Evolutionary conservation across 2,113 vertebrate genomes (phyloP).

Genomic region (Theristicus caerulescens): DNA sequence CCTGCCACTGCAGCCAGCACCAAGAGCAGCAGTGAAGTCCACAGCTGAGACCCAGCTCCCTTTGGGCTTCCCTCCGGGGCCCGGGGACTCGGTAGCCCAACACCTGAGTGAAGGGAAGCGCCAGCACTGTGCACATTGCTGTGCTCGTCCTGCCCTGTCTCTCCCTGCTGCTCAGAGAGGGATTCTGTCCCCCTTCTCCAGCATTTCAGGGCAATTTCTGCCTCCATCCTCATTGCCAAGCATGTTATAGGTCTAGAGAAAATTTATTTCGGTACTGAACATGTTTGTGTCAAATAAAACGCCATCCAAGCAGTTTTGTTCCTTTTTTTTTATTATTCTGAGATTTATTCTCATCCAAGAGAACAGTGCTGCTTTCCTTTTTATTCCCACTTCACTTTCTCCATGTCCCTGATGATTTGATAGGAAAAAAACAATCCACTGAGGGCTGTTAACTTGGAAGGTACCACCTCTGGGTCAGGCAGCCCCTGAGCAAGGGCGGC

Average conservation of each 20-base stretch:
- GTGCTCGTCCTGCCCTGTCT: neutral
- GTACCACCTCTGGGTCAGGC: neutral
- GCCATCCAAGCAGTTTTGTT: neutral
- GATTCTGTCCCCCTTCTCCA: neutral
- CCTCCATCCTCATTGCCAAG: neutral
- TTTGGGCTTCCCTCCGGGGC: neutral
- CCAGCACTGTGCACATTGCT: neutral
- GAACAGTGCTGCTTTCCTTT: neutral
- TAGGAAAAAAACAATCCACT: neutral
- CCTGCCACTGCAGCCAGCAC: neutral
- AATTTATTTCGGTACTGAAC: neutral
- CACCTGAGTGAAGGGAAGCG: fast-evolving
- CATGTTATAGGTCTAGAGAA: neutral
- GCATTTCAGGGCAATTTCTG: neutral
- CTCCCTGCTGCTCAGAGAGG: neutral
- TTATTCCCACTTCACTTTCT: neutral
- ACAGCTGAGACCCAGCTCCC: neutral
- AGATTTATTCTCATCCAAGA: neutral
- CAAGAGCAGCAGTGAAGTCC: fast-evolving
- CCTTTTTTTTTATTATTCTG: neutral
- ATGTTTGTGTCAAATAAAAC: neutral
- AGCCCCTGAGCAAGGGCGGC: neutral
- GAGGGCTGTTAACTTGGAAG: neutral
- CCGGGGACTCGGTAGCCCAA: neutral
- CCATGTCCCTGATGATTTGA: neutral